These are phyloP conservation scores for Verasper variegatus DNA, from an alignment of 2,113 vertebrate species.

Conservation along the genomic window DNA sequence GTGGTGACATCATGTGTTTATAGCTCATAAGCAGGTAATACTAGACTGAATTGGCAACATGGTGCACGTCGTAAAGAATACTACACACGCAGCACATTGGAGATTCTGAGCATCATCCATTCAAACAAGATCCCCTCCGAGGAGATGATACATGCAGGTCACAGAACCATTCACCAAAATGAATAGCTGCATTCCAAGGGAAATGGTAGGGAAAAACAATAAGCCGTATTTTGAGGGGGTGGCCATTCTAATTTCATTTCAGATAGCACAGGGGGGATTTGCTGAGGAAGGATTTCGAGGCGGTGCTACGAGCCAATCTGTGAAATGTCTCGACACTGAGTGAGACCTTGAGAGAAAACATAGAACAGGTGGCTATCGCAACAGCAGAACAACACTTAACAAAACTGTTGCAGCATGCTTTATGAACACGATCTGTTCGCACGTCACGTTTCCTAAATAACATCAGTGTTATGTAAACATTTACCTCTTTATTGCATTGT, in stretches of 20 bases:
- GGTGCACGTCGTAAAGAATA: constrained; percentile 32
- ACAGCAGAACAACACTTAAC: constrained; percentile 26
- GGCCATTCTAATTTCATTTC: constrained; percentile 61
- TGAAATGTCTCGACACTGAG: constrained; percentile 46
- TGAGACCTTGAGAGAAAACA: constrained; percentile 57
- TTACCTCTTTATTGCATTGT: constrained; percentile 59
- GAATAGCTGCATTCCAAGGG: constrained; percentile 46
- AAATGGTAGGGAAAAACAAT: constrained; percentile 57
- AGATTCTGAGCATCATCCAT: constrained; percentile 44
- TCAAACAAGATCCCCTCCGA: constrained; percentile 12
- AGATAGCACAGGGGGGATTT: constrained; percentile 27
- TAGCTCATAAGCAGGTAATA: constrained; percentile 43
- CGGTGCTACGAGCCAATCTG: constrained; percentile 46
- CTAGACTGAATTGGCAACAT: constrained; percentile 33
- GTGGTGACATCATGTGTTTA: constrained; percentile 43
- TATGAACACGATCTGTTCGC: constrained; percentile 15
- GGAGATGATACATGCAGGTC: constrained; percentile 55
- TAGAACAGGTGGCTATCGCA: constrained; percentile 44
- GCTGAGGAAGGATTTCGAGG: constrained; percentile 31
- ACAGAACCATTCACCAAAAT: constrained; percentile 46
- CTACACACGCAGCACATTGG: constrained; percentile 26
- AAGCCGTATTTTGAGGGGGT: constrained; percentile 30
- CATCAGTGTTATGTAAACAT: constrained; percentile 62
- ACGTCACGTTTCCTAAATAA: constrained; percentile 23
- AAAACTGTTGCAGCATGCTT: constrained; percentile 35